Evolutionary conservation across 2,113 vertebrate species (phyloP), one percentile per base, ranked within the genome.

Genomic region (Colaptes auratus): DNA sequence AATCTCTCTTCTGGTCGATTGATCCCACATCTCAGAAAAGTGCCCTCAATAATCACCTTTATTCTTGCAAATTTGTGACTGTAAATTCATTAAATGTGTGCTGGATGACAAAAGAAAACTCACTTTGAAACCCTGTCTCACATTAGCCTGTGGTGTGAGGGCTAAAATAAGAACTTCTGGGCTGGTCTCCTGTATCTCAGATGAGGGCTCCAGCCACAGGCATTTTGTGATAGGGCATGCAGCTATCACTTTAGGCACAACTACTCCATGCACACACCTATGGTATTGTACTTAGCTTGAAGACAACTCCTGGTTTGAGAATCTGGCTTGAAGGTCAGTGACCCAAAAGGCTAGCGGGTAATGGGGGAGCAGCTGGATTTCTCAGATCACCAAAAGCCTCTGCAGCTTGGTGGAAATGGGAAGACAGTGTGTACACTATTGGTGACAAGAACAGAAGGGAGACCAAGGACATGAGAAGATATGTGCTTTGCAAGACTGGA

Each of bases 1-100:
- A 93, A 84, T 88, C 76, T 90, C 58, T 1, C 5, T 90, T 96
- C 90, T 69, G 58, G 48, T 39, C 93, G 93, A 93, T 72, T 96
- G 92, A 88, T 82, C 82, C 70, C 19, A 5, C 44, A 70, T 84
- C 76, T 86, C 76, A 50, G 76, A 79, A 48, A 92, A 86, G 65
- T 92, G 61, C 69, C 48, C 73, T 93, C 58, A 48, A 69, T 95
- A 90, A 81, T 44, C 30, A 69, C 73, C 61, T 96, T 94, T 86
- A 72, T 86, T 88, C 80, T 93, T 61, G 12, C 23, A 83, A 83
- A 81, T 92, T 52, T 82, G 46, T 1, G 1, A 52, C 60, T 83
- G 10, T 86, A 89, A 72, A 66, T 88, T 95, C 88, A 82, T 88
- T 88, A 75, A 86, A 94, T 81, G 70, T 75, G 44, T 39, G 18